Evolutionary conservation across 1,140 invertebrate genomes (phyloP).

Genomic region (Rhyzopertha dominica): DNA sequence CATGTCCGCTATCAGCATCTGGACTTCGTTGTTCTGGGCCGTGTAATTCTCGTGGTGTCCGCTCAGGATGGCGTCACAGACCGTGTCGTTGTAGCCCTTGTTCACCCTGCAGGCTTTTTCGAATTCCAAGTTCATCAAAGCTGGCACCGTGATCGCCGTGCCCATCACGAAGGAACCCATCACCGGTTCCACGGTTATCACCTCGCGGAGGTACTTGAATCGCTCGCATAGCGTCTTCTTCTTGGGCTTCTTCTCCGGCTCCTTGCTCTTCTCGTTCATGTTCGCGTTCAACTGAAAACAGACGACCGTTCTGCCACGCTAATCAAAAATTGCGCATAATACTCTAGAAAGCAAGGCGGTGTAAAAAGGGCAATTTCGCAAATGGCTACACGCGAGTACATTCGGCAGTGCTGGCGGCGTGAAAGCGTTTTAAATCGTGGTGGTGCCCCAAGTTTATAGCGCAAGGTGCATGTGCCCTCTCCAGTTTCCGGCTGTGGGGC

Average conservation of each 20-base stretch:
- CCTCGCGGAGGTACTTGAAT: constrained; percentile 27
- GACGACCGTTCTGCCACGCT: constrained; percentile 3
- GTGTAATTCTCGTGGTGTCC: constrained; percentile 32
- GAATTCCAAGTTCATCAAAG: constrained; percentile 31
- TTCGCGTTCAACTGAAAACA: constrained; percentile 14
- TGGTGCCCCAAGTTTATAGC: too few species aligned
- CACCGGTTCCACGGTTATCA: constrained; percentile 42
- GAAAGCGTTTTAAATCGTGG: too few species aligned
- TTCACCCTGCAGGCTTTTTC: constrained; percentile 40
- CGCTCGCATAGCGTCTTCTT: constrained; percentile 25
- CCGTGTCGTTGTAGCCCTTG: constrained; percentile 28
- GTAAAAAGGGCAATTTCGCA: too few species aligned
- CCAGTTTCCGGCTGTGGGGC: too few species aligned
- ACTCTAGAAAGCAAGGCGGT: too few species aligned
- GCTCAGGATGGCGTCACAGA: constrained; percentile 47
- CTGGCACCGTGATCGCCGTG: constrained; percentile 27
- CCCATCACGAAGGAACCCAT: constrained; percentile 34
- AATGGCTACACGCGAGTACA: too few species aligned
- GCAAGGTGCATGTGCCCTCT: too few species aligned
- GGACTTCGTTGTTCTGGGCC: constrained; percentile 32
- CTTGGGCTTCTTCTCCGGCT: constrained; percentile 24
- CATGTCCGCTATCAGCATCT: constrained; percentile 38
- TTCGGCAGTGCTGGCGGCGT: too few species aligned
- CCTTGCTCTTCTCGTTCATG: constrained; percentile 17
- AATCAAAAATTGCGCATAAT: constrained; percentile 1